Evolutionary conservation across 2,113 vertebrate species (phyloP), one percentile per base, ranked within the genome.

Genomic region (Perca flavescens): DNA sequence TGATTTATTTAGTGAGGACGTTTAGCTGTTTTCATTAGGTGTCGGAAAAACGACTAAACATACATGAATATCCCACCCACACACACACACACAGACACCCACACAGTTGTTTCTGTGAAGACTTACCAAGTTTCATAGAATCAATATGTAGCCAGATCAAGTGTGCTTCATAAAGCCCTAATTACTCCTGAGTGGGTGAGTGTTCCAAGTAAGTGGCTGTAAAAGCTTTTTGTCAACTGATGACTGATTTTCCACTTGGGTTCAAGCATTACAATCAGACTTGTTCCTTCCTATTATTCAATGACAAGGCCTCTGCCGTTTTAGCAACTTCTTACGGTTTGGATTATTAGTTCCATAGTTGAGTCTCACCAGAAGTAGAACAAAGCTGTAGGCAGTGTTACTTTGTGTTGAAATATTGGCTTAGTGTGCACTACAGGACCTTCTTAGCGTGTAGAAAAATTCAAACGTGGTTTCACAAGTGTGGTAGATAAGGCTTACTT

Each of bases 161-260:
- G 77, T 76, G 49, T 67, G 15, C 47, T 77, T 77, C 62, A 80
- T 77, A 25, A 80, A 73, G 56, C 54, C 40, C 60, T 83, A 76
- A 87, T 87, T 83, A 77, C 61, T 76, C 61, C 72, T 67, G 61
- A 84, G 72, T 80, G 77, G 54, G 12, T 47, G 66, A 74, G 60
- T 72, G 53, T 72, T 80, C 34, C 16, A 43, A 47, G 36, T 77
- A 71, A 83, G 79, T 60, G 54, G 54, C 60, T 80, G 50, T 84
- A 67, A 75, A 84, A 58, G 82, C 70, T 75, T 86, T 86, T 79
- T 77, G 76, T 82, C 70, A 84, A 57, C 64, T 53, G 71, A 84
- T 63, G 79, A 75, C 66, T 82, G 28, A 73, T 82, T 73, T 84
- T 77, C 73, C 66, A 50, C 22, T 43, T 5, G 17, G 57, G 36